These are phyloP conservation scores for Lagopus leucura DNA, from an alignment of 2,113 vertebrate species.

Conservation along the genomic window DNA sequence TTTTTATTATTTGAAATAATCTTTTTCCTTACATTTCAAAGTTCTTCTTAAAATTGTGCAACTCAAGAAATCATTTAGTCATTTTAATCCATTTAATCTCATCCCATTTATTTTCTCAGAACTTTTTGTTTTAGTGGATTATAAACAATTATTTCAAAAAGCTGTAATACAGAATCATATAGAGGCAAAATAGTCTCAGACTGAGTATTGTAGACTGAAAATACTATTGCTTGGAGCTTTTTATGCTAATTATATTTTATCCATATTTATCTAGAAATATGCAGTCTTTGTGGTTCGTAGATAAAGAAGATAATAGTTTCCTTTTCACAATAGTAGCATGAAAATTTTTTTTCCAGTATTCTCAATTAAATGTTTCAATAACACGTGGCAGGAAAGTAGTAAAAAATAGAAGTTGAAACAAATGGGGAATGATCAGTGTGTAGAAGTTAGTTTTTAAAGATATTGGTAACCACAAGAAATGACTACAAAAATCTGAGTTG, in stretches of 20 bases:
- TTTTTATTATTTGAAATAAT: background rate
- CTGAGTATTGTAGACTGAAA: background rate
- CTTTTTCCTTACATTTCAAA: background rate
- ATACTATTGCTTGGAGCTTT: background rate
- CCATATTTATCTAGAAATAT: background rate
- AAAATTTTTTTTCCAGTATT: background rate
- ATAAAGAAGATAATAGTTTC: background rate
- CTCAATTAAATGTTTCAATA: background rate
- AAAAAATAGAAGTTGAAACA: background rate
- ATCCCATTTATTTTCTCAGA: background rate
- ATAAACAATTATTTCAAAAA: background rate
- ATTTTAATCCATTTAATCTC: background rate
- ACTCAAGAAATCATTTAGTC: background rate
- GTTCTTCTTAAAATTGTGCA: rapidly evolving
- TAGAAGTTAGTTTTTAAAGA: background rate
- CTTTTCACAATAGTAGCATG: background rate
- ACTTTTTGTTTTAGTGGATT: background rate
- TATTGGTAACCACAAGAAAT: background rate
- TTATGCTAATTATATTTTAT: background rate
- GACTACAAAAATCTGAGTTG: background rate
- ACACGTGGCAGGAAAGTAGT: background rate
- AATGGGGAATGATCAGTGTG: background rate
- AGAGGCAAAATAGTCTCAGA: background rate
- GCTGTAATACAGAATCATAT: background rate
- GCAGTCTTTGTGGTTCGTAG: background rate